Conservation (phyloP, 1,140 invertebrate genomes). For the Delia radicum region DNA sequence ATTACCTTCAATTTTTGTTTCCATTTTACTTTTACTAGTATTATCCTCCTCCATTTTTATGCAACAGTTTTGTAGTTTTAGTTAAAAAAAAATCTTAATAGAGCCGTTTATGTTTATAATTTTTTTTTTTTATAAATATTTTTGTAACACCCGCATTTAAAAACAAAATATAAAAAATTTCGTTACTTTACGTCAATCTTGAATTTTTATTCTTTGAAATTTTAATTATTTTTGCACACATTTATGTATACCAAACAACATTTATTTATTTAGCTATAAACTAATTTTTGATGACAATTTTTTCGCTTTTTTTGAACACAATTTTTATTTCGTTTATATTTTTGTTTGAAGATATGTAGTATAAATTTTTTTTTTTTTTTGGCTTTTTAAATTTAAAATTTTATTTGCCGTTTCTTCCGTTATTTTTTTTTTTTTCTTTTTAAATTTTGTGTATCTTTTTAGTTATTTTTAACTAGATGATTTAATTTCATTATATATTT, state of each 20-base stretch:
- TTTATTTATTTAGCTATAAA: background rate
- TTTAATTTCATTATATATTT: conserved; percentile 5
- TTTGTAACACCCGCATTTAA: background rate
- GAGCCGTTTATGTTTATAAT: background rate
- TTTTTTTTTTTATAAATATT: background rate
- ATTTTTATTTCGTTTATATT: background rate
- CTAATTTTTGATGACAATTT: background rate
- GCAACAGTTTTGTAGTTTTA: background rate
- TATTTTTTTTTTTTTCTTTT: background rate
- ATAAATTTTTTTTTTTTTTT: background rate
- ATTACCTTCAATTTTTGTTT: background rate
- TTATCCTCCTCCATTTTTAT: background rate
- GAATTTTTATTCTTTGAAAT: background rate
- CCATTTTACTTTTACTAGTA: background rate
- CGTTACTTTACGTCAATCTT: conserved; percentile 1
- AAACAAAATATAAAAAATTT: background rate
- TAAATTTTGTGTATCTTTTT: background rate
- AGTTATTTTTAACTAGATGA: conserved; percentile 2
- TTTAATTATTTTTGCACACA: background rate
- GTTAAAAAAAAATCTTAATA: too few species aligned
- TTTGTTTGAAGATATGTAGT: background rate
- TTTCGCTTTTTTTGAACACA: background rate
- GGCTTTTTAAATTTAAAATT: background rate
- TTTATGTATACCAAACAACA: too few species aligned
- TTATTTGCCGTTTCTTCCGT: conserved; percentile 3